These are phyloP conservation scores for Drepana arcuata DNA, from an alignment of 1,140 invertebrate species.

Conservation along the genomic window DNA sequence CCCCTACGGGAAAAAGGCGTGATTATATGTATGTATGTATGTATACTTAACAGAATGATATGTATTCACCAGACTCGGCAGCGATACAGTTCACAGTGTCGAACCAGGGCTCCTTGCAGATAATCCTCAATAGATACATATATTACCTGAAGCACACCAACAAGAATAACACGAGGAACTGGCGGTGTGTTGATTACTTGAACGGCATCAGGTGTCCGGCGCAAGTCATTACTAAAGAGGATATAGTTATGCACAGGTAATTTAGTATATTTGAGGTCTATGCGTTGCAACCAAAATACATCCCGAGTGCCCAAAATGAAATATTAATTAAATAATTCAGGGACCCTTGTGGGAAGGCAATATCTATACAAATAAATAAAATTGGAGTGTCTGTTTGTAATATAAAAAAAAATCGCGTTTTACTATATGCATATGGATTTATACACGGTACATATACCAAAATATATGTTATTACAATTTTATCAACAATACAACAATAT, in stretches of 20 bases:
- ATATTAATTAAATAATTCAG: not conserved
- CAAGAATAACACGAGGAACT: slow-evolving; percentile 1
- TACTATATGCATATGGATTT: not conserved
- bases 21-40: not conserved
- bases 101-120: slow-evolving; percentile 11
- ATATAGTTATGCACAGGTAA: not conserved
- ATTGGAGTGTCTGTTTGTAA: not conserved
- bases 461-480: no score
- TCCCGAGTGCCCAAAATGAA: slow-evolving; percentile 5
- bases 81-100: slow-evolving; percentile 15
- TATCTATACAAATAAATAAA: not conserved
- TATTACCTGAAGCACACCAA: slow-evolving; percentile 9
- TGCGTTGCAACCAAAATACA: not conserved
- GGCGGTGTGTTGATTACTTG: slow-evolving; percentile 16
- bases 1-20: no score
- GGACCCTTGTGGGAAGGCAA: no score
- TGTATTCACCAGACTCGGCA: not conserved
- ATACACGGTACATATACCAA: no score
- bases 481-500: no score
- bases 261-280: not conserved
- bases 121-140: slow-evolving; percentile 16
- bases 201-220: slow-evolving; percentile 5
- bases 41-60: not conserved
- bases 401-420: not conserved
- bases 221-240: slow-evolving; percentile 4